Conservation (phyloP, 2,113 vertebrate species). For the Corythoichthys haematopterus region DNA sequence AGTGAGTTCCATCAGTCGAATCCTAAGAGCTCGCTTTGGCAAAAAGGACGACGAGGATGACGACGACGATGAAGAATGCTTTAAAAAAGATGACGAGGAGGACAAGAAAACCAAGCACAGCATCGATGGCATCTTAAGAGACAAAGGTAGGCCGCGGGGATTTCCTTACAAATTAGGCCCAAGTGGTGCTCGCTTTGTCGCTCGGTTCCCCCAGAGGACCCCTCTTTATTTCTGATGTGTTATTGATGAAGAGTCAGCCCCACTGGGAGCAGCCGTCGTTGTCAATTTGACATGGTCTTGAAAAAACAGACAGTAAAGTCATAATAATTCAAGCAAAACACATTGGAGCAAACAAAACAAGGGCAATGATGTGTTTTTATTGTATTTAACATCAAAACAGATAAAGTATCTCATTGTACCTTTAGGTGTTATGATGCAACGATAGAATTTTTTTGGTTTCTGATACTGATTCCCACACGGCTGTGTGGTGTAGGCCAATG, state of each 20-base stretch:
- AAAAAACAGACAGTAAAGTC: background rate
- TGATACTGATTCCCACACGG: too few species aligned
- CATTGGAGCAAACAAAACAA: background rate
- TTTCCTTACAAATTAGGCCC: slow-evolving; percentile 34
- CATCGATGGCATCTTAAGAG: slow-evolving; percentile 93
- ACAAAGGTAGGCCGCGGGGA: slow-evolving; percentile 82
- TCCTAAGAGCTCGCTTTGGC: slow-evolving; percentile 93
- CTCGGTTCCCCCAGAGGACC: background rate
- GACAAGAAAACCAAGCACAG: slow-evolving; percentile 96
- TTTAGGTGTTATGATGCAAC: background rate
- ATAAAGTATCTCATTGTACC: background rate
- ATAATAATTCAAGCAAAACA: background rate
- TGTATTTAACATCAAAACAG: background rate
- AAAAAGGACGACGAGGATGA: slow-evolving; percentile 88
- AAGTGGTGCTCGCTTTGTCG: slow-evolving; percentile 34
- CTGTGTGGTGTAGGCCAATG: too few species aligned
- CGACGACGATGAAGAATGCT: slow-evolving; percentile 77
- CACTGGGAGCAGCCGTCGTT: slow-evolving; percentile 62
- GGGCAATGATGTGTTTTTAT: background rate
- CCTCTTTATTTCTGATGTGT: background rate
- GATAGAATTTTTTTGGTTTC: too few species aligned
- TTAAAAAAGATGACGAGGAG: slow-evolving; percentile 90
- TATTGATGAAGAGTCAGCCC: slow-evolving; percentile 3
- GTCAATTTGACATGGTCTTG: slow-evolving; percentile 71
- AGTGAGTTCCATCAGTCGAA: slow-evolving; percentile 99